Conservation (phyloP, 2,797 vertebrate species). For the Psittacula derbiana region DNA sequence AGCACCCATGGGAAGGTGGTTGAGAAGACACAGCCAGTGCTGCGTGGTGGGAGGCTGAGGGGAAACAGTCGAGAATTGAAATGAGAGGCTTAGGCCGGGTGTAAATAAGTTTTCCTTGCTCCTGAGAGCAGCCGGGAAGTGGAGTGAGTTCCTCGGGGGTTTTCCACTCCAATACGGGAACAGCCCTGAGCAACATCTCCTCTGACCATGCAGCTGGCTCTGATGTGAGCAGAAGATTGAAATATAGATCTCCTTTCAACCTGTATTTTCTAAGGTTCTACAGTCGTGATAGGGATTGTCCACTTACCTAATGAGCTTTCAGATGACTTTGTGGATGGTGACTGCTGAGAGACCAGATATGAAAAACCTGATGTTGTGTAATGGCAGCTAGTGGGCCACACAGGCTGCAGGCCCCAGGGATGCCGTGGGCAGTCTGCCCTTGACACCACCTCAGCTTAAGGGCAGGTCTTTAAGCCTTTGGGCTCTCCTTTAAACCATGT, state of each 20-base stretch:
- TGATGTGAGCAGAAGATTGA: not conserved
- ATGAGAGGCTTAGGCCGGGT: not conserved
- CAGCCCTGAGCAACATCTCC: not conserved
- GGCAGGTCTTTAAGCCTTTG: not conserved
- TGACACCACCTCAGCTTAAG: not conserved
- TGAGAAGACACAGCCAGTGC: fast-evolving
- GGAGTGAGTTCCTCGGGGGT: not conserved
- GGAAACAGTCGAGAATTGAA: not conserved
- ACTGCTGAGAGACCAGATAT: not conserved
- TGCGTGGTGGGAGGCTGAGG: not conserved
- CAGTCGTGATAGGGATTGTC: not conserved
- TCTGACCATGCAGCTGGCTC: not conserved
- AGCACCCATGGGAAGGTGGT: fast-evolving
- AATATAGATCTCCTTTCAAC: not conserved
- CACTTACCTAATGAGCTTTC: not conserved
- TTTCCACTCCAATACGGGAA: not conserved
- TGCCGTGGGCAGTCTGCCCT: not conserved
- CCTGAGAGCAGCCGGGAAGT: not conserved
- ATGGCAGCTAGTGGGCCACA: not conserved
- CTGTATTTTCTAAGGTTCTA: not conserved
- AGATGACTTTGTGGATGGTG: not conserved
- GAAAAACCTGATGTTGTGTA: not conserved
- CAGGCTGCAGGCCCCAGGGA: not conserved
- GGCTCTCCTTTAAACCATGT: not conserved
- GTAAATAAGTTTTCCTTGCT: not conserved